Evolutionary conservation across 2,888 invertebrate genomes (phyloP).

Genomic region (Cheilosia pagana): DNA sequence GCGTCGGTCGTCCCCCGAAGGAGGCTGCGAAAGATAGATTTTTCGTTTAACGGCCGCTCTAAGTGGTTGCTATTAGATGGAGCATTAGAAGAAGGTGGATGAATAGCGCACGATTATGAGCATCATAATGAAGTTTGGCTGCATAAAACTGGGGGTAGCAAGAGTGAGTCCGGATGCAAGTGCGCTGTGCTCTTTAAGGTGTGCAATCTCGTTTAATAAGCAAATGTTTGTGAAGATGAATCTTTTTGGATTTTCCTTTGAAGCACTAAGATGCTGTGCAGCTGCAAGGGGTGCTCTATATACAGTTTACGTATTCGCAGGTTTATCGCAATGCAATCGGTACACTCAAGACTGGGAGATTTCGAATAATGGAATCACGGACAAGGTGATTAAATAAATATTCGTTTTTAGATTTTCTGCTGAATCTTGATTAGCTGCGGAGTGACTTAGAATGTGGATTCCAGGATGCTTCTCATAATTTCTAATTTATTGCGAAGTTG

Average conservation of each 20-base stretch:
- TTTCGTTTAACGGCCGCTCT: conserved; percentile 44
- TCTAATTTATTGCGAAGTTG: too few species aligned
- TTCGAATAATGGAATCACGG: background rate
- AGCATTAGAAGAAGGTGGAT: conserved; percentile 58
- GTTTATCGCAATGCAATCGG: conserved; percentile 66
- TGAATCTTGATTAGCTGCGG: too few species aligned
- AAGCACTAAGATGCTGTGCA: conserved; percentile 10
- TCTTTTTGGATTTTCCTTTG: conserved; percentile 35
- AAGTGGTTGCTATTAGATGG: conserved; percentile 65
- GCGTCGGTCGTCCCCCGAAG: conserved; percentile 27
- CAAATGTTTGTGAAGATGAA: conserved; percentile 71
- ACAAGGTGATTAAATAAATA: background rate
- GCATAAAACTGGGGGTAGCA: conserved; percentile 18
- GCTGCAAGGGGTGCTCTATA: conserved; percentile 1
- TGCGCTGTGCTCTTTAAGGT: conserved; percentile 41
- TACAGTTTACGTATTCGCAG: conserved; percentile 2
- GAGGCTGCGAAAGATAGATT: conserved; percentile 31
- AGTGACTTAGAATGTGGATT: too few species aligned
- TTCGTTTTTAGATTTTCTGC: too few species aligned
- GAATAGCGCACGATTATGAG: conserved; percentile 59
- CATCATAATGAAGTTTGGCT: conserved; percentile 58
- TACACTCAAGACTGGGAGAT: conserved; percentile 29
- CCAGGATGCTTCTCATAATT: too few species aligned
- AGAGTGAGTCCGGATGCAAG: conserved; percentile 2
- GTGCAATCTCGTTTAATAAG: conserved; percentile 68